Evolutionary conservation across 2,797 vertebrate species (phyloP).

Genomic region (Pseudocheirus occidentalis): DNA sequence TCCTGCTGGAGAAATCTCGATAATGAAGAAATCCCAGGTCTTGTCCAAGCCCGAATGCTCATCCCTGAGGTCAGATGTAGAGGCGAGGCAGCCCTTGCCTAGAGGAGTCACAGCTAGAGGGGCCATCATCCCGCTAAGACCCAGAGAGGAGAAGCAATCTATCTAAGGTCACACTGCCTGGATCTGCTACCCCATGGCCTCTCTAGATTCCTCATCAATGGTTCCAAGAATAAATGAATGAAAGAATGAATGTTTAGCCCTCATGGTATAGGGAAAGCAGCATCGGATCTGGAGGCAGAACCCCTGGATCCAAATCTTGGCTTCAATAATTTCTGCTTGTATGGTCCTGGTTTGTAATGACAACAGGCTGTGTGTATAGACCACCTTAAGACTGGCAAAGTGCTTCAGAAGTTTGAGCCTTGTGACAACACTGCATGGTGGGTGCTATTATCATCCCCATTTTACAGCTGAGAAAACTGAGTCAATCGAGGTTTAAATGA

Average conservation of each 20-base stretch:
- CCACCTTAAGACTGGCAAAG: neutral
- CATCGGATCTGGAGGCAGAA: neutral
- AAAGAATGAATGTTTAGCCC: neutral
- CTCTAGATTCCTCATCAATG: neutral
- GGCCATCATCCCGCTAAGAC: neutral
- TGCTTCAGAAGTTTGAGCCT: neutral
- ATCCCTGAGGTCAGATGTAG: neutral
- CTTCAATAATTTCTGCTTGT: neutral
- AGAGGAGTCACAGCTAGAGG: neutral
- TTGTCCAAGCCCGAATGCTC: neutral
- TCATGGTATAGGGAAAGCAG: neutral
- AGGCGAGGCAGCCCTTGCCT: neutral
- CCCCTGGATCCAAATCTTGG: neutral
- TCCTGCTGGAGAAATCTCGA: neutral
- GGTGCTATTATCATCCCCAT: neutral
- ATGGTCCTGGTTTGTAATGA: neutral
- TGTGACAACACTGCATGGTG: neutral
- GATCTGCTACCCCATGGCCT: neutral
- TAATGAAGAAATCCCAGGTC: neutral
- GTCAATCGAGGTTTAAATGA: neutral
- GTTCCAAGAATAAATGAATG: neutral
- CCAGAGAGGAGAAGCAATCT: neutral
- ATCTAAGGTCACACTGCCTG: neutral
- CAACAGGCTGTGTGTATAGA: rapidly evolving
- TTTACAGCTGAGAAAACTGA: neutral